Evolutionary conservation across 2,797 vertebrate genomes (phyloP).

Genomic region (Lycodopsis pacificus): DNA sequence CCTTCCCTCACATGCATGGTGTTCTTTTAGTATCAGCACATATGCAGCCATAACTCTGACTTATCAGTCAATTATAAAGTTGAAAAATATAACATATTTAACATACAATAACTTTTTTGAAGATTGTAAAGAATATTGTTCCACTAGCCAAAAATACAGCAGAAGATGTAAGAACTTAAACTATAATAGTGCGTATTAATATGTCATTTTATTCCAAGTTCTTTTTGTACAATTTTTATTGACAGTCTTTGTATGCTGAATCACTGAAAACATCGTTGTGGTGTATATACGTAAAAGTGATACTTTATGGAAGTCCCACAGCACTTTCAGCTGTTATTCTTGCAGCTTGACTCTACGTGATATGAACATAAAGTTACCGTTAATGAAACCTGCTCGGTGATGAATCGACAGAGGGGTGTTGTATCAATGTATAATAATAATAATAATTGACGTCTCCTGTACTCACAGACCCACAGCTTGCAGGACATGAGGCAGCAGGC

Average conservation of each 20-base stretch:
- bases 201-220: not conserved
- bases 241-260: too few relatives aligned
- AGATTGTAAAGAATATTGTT: not conserved
- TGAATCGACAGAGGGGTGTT: not conserved
- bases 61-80: not conserved
- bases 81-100: not conserved
- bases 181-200: not conserved
- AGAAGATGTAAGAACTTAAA: not conserved
- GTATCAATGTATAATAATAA: not conserved
- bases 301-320: too few relatives aligned
- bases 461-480: conserved; percentile 82
- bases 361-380: not conserved
- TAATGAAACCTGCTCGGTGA: not conserved
- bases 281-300: not conserved
- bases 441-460: conserved; percentile 10
- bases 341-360: not conserved
- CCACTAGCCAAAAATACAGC: not conserved
- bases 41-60: not conserved
- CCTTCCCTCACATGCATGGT: too few relatives aligned
- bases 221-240: too few relatives aligned
- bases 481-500: conserved; percentile 92
- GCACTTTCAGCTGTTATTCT: too few relatives aligned
- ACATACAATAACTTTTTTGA: not conserved
- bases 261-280: too few relatives aligned
- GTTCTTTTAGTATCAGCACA: not conserved